A percentile compares a stretch with the other conserved stretches of the same genome.
Conservation (phyloP, 2,113 vertebrate genomes). For the Oophaga pumilio region DNA sequence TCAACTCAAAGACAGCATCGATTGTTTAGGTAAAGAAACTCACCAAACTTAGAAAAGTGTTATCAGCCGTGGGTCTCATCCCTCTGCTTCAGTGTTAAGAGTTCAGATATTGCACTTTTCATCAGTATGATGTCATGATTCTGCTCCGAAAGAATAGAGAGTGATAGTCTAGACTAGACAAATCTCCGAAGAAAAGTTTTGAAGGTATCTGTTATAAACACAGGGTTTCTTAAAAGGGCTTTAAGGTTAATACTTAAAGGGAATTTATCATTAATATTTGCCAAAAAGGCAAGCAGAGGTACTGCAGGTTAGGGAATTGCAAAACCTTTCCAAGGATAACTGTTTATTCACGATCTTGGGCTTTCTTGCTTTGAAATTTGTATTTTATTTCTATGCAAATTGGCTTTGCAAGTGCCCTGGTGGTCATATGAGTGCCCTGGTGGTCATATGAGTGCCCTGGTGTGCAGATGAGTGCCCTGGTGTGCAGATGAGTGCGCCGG, state of each 20-base stretch:
- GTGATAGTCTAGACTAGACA: neutral
- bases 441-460: too few species aligned
- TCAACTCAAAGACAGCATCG: conserved; percentile 67
- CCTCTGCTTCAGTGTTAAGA: neutral
- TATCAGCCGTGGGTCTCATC: neutral
- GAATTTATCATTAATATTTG: too few species aligned
- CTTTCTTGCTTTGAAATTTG: too few species aligned
- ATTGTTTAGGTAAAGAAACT: conserved; percentile 68
- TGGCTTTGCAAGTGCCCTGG: too few species aligned
- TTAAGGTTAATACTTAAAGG: neutral
- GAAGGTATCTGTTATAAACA: neutral
- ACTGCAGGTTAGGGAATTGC: too few species aligned
- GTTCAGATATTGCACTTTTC: neutral
- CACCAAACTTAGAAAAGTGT: neutral
- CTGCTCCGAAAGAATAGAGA: neutral
- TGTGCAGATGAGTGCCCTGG: too few species aligned
- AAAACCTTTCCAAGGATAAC: too few species aligned
- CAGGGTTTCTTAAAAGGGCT: neutral
- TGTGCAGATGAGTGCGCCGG: too few species aligned
- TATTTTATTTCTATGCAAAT: too few species aligned
- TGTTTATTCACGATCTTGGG: too few species aligned
- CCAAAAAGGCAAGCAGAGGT: too few species aligned
- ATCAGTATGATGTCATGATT: neutral
- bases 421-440: too few species aligned
- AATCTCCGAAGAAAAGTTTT: neutral